Percentiles rank a stretch among this genome's conserved stretches.
Conservation (phyloP, 2,113 vertebrate genomes). For the Nyctibius bracteatus region DNA sequence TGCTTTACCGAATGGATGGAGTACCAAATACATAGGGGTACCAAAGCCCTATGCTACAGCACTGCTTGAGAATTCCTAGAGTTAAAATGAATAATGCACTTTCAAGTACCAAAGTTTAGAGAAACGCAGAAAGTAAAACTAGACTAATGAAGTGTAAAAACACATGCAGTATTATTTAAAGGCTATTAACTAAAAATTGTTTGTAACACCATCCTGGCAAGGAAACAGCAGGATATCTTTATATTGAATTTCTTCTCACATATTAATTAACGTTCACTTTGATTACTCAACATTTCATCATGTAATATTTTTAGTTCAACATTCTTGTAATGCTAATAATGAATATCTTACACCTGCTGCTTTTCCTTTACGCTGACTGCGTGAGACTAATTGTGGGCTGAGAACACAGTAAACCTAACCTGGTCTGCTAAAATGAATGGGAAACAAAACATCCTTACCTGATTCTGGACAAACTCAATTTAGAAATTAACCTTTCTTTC, state of each 20-base stretch:
- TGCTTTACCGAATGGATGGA: not conserved
- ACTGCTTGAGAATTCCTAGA: not conserved
- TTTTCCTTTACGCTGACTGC: not conserved
- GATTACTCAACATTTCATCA: not conserved
- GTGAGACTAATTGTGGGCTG: not conserved
- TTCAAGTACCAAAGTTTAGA: not conserved
- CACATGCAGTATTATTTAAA: not conserved
- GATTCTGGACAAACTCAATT: not conserved
- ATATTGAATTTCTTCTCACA: not conserved
- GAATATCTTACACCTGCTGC: not conserved
- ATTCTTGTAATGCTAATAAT: not conserved
- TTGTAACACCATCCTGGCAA: not conserved
- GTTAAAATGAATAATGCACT: not conserved
- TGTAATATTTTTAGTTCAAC: not conserved
- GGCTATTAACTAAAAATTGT: not conserved
- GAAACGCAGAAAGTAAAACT: not conserved
- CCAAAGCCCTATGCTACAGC: not conserved
- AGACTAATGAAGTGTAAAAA: not conserved
- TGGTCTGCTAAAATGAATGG: not conserved
- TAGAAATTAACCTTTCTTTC: not conserved
- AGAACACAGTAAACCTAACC: not conserved
- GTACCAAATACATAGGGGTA: not conserved
- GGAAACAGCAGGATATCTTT: not conserved
- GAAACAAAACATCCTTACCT: not conserved
- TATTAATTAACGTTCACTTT: not conserved